Evolutionary conservation across 2,797 vertebrate genomes (phyloP).

Genomic region (Diceros bicornis): DNA sequence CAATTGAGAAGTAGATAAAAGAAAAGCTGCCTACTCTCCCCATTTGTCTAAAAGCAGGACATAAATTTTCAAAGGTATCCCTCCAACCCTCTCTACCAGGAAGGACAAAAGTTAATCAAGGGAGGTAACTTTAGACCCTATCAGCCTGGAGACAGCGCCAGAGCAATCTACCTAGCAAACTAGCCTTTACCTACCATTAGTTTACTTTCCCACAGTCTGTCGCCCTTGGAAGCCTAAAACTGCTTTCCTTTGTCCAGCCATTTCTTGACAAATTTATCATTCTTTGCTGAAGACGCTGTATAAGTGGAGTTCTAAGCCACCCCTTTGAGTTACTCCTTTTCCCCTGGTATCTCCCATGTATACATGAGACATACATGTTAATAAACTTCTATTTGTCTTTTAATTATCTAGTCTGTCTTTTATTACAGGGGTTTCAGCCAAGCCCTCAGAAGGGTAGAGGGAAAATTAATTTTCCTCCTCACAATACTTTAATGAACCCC

Average conservation of each 20-base stretch:
- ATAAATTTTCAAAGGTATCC: neutral
- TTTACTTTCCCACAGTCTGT: neutral
- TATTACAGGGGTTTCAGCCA: neutral
- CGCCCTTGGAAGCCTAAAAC: neutral
- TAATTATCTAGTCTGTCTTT: neutral
- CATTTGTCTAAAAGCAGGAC: neutral
- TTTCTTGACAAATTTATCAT: neutral
- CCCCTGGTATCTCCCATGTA: neutral
- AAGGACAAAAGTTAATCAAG: neutral
- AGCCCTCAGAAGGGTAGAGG: neutral
- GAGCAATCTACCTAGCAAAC: neutral
- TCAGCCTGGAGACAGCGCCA: neutral
- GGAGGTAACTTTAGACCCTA: neutral
- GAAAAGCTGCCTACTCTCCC: neutral
- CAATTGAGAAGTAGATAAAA: slow-evolving; percentile 14
- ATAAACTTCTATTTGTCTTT: neutral
- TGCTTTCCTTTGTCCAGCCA: neutral
- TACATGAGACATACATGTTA: neutral
- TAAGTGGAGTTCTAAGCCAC: neutral
- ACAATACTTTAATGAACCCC: neutral
- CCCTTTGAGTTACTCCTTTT: neutral
- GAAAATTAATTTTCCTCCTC: neutral
- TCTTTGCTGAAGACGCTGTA: neutral
- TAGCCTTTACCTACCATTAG: neutral
- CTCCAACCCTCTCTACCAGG: neutral